phyloP scores from a whole-genome alignment of 2,888 invertebrate species.

The Nephrotoma guestfalica region DNA sequence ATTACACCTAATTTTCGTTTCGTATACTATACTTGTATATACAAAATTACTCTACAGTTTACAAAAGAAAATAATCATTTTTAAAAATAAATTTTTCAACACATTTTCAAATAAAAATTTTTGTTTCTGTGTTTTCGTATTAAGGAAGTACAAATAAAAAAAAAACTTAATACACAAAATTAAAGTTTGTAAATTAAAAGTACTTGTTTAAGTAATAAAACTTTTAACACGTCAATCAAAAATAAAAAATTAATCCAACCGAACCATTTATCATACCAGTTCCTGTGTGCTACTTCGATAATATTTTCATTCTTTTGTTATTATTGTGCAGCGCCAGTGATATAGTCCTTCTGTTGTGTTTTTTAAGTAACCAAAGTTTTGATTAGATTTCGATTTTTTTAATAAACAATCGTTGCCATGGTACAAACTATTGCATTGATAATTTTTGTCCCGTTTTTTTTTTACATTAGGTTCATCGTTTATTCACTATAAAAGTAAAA shows the following conservation, averaged over 20 bases:
- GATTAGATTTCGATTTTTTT: not conserved
- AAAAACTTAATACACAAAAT: not conserved
- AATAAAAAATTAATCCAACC: not conserved
- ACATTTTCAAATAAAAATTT: not conserved
- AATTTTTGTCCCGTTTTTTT: not conserved
- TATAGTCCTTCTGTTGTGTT: not conserved
- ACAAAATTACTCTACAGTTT: not conserved
- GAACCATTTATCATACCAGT: not conserved
- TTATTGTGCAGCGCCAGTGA: not conserved
- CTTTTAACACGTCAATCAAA: not conserved
- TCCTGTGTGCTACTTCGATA: not conserved
- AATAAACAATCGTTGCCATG: not conserved
- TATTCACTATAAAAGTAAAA: not conserved
- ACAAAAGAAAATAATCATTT: not conserved
- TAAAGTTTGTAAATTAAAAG: not conserved
- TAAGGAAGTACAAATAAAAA: not conserved
- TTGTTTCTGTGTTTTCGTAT: not conserved
- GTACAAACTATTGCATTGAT: not conserved
- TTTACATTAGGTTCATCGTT: not conserved
- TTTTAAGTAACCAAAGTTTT: not conserved
- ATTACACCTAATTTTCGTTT: not conserved
- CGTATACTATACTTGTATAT: not conserved
- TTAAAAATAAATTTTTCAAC: not conserved
- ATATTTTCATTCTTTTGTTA: not conserved
- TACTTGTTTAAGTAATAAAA: not conserved